These are phyloP conservation scores for Lymantria monacha DNA, from an alignment of 2,888 invertebrate species.

Conservation along the genomic window DNA sequence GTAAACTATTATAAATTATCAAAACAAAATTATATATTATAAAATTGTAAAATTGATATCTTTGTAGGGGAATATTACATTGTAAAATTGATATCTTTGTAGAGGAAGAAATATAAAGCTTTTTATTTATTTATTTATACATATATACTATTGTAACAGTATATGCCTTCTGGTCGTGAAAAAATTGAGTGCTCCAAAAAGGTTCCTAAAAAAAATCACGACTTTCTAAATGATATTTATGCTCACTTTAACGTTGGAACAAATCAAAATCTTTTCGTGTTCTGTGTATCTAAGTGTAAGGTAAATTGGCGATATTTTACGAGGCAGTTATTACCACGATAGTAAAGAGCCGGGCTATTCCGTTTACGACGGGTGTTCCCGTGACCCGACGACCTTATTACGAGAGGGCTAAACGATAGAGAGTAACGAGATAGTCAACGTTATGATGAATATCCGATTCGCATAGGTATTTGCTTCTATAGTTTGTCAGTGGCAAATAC, in stretches of 20 bases:
- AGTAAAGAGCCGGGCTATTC: constrained; percentile 61
- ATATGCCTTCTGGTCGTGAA: no score
- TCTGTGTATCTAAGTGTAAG: constrained; percentile 60
- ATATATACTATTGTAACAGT: no score
- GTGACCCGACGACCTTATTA: constrained; percentile 67
- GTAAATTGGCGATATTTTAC: constrained; percentile 77
- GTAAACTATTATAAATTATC: no score
- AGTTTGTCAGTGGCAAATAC: neutral
- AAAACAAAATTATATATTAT: no score
- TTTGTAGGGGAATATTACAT: no score
- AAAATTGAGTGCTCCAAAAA: no score
- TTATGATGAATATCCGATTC: constrained; percentile 24
- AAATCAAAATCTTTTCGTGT: constrained; percentile 32
- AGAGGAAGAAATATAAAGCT: no score
- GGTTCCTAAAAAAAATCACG: constrained; percentile 1
- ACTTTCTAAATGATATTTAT: constrained; percentile 4
- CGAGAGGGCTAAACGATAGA: constrained; percentile 43
- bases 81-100: no score
- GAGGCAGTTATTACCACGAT: constrained; percentile 62
- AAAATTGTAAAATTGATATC: no score
- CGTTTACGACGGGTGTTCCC: constrained; percentile 65
- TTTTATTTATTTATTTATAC: no score
- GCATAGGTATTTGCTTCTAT: constrained; percentile 3
- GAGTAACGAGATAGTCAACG: constrained; percentile 30
- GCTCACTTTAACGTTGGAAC: constrained; percentile 29